Evolutionary conservation across 2,888 invertebrate genomes (phyloP).

Genomic region (Drosophila sordidula): DNA sequence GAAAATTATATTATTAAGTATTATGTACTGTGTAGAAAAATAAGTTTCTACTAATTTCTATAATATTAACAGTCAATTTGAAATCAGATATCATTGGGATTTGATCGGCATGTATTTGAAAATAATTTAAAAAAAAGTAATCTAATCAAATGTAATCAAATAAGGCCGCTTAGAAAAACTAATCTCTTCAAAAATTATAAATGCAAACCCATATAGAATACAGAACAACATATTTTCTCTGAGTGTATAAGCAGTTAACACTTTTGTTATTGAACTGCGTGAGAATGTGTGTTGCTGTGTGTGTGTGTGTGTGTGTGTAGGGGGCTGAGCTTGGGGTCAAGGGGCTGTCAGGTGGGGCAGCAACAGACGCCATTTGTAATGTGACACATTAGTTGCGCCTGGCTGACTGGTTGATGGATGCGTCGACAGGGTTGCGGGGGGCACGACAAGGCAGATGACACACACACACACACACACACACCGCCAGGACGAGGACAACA

Average conservation of each 20-base stretch:
- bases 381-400: constrained; percentile 76
- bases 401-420: constrained; percentile 67
- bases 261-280: constrained; percentile 70
- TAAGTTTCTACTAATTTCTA: too few species aligned
- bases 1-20: too few species aligned
- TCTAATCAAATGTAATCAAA: too few species aligned
- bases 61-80: too few species aligned
- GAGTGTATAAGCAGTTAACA: constrained; percentile 40
- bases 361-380: constrained; percentile 67
- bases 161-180: too few species aligned
- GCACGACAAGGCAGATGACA: constrained; percentile 22
- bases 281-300: constrained; percentile 7
- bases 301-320: background rate
- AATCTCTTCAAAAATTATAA: too few species aligned
- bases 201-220: too few species aligned
- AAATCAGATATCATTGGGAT: too few species aligned
- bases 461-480: constrained; percentile 1
- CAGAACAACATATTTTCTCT: too few species aligned
- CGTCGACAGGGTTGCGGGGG: constrained; percentile 20
- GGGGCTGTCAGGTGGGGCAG: constrained; percentile 30
- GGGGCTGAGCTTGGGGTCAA: background rate
- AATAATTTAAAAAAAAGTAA: too few species aligned
- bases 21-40: too few species aligned
- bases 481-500: constrained; percentile 46
- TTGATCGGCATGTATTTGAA: too few species aligned